Conservation (phyloP, 1,140 invertebrate genomes). For the Drosophila albomicans region DNA sequence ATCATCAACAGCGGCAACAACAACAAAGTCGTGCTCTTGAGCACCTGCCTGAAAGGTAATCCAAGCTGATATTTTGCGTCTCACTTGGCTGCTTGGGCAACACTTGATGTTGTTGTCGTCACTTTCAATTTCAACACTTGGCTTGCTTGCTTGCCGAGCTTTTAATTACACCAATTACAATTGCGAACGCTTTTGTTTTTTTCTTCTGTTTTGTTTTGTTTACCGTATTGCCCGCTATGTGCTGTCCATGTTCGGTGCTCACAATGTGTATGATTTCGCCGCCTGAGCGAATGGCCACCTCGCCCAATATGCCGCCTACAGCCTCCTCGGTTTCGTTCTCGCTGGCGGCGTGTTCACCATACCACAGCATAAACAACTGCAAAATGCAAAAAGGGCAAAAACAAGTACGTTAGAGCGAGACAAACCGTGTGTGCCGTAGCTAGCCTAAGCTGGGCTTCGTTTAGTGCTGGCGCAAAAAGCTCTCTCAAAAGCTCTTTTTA, state of each 20-base stretch:
- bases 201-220: slow-evolving; percentile 26
- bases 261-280: slow-evolving; percentile 84
- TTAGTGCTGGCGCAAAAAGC: neutral
- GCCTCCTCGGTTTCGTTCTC: slow-evolving; percentile 82
- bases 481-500: neutral
- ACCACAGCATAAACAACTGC: slow-evolving; percentile 79
- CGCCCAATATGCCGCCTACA: slow-evolving; percentile 75
- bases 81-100: slow-evolving; percentile 79
- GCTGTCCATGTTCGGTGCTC: slow-evolving; percentile 78
- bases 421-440: neutral
- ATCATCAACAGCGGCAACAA: slow-evolving; percentile 66
- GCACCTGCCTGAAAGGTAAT: slow-evolving; percentile 70
- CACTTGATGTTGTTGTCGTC: slow-evolving; percentile 54
- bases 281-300: slow-evolving; percentile 80
- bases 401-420: neutral
- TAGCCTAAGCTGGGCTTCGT: neutral
- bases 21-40: slow-evolving; percentile 49
- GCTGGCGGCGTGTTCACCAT: slow-evolving; percentile 64
- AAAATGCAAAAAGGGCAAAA: slow-evolving; percentile 10
- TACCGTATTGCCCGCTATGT: slow-evolving; percentile 82
- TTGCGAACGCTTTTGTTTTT: slow-evolving; percentile 17
- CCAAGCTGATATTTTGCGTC: slow-evolving; percentile 72
- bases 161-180: slow-evolving; percentile 77
- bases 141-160: slow-evolving; percentile 23
- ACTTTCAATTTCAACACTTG: slow-evolving; percentile 74